Base-by-base conservation (phyloP, 2,113 vertebrate genomes). In the Neopipo cinnamomea region DNA sequence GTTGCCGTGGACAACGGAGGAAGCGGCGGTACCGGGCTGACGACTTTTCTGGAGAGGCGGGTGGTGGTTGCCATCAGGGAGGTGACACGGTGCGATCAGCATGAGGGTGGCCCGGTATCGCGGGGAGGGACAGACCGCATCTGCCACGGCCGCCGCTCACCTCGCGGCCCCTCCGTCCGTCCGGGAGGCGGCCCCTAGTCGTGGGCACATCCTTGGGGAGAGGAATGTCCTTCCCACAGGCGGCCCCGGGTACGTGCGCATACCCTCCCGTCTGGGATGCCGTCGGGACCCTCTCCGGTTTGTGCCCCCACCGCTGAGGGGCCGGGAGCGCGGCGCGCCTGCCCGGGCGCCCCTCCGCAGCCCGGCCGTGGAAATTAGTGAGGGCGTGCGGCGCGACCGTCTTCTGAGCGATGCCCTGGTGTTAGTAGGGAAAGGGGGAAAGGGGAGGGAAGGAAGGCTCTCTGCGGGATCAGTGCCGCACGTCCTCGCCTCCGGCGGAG, bases 1-100 rank as follows among this genome's bases (percentile, higher is more conserved):
- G 95, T 96, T 96, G 96, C 95, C 87, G 96, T 89, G 96, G 96
- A 96, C 96, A 95, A 96, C 96, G 55, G 58, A 83, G 93, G 89
- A 96, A 96, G 93, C 93, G 83, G 93, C 80, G 80, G 95, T 95
- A 96, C 95, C 72, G 93, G 96, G 95, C 91, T 95, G 95, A 91
- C 96, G 89, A 76, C 96, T 96, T 95, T 86, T 93, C 95, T 86
- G 83, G 91, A 72, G 91, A 65, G 94, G 88, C 78, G 93, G 88
- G 85, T 41, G 86, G 92, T 25, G 89, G 89, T 59, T 88, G 86
- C 93, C 83, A 23, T 92, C 86, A 88, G 58, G 91, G 94, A 93
- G 88, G 94, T 92, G 94, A 95, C 89, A 95, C 75, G 39, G 56
- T 24, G 33, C 79, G 71, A 85, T 85, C 53, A 39, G 33, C 49